Conservation (phyloP, 2,888 invertebrate genomes). For the Disparrhopalites patrizii region DNA sequence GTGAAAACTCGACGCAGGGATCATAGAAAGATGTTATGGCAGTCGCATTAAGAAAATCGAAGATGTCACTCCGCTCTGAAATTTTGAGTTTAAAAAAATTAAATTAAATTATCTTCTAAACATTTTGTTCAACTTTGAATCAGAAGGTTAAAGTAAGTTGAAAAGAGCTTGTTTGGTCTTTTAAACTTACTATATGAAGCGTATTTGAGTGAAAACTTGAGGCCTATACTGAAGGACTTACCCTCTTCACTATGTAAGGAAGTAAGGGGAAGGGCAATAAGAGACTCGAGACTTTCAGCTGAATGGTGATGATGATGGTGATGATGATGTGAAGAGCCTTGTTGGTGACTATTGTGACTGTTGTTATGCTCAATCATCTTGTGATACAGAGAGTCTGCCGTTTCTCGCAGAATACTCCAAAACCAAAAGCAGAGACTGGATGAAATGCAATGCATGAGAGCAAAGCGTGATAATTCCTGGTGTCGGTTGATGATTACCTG, state of each 20-base stretch:
- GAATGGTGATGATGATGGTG: constrained; percentile 18
- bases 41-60: constrained; percentile 53
- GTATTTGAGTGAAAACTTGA: too few species aligned
- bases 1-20: constrained; percentile 49
- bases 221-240: too few species aligned
- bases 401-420: constrained; percentile 71
- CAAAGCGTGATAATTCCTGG: constrained; percentile 63
- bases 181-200: too few species aligned
- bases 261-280: constrained; percentile 51
- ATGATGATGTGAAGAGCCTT: constrained; percentile 27
- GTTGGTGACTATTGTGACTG: constrained; percentile 33
- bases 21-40: constrained; percentile 47
- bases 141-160: too few species aligned
- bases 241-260: constrained; percentile 49
- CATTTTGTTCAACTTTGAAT: too few species aligned
- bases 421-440: constrained; percentile 77
- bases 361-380: constrained; percentile 47
- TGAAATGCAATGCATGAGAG: constrained; percentile 74
- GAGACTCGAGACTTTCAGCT: constrained; percentile 36
- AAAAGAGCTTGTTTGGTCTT: too few species aligned
- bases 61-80: constrained; percentile 50
- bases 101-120: too few species aligned
- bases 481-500: constrained; percentile 61
- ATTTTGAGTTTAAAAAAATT: constrained; percentile 7
- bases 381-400: constrained; percentile 60